Conservation (phyloP, 2,888 invertebrate species). For the Microctonus aethiopoides region DNA sequence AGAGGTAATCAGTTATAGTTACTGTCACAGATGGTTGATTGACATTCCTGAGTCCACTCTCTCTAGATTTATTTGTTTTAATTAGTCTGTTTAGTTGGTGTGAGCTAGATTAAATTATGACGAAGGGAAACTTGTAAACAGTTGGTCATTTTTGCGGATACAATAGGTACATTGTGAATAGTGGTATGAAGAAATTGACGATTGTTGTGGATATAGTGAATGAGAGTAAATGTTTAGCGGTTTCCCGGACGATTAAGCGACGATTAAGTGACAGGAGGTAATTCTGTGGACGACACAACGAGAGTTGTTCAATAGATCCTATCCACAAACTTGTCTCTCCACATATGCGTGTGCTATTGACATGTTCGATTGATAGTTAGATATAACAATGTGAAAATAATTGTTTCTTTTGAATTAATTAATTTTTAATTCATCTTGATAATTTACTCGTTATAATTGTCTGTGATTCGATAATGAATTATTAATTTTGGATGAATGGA, state of each 20-base stretch:
- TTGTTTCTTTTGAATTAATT: too few relatives aligned
- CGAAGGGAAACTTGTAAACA: neutral
- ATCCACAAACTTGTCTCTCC: neutral
- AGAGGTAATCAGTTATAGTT: neutral
- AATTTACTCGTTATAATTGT: too few relatives aligned
- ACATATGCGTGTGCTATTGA: neutral
- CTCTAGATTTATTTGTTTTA: neutral
- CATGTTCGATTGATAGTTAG: conserved; percentile 18
- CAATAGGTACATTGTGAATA: neutral
- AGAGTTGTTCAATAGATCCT: neutral
- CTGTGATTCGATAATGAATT: too few relatives aligned
- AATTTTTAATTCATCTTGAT: too few relatives aligned
- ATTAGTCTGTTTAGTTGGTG: neutral
- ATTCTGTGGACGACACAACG: conserved; percentile 20
- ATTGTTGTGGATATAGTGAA: neutral
- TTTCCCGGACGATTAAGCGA: conserved; percentile 36
- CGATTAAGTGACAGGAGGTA: conserved; percentile 33
- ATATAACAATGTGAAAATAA: neutral
- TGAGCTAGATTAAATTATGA: neutral
- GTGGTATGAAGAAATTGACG: neutral
- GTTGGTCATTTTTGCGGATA: neutral
- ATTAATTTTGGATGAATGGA: too few relatives aligned
- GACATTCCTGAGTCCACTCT: neutral
- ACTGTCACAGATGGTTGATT: neutral
- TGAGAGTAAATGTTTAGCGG: conserved; percentile 26